These are phyloP conservation scores for Steinernema feltiae DNA, from an alignment of 1,140 invertebrate genomes.

Conservation along the genomic window DNA sequence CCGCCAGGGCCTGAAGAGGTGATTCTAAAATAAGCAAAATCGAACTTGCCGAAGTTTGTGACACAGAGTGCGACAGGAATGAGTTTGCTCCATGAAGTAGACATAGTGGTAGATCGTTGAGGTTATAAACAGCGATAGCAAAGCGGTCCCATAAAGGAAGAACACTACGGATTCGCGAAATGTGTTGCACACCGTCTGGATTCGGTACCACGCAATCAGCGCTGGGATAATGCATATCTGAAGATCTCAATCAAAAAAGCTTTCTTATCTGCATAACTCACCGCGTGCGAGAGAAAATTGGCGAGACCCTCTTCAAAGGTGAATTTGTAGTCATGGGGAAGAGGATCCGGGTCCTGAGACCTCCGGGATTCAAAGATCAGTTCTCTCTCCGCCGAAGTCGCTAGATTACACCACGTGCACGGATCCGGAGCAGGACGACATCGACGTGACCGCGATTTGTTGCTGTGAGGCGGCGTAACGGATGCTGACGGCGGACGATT, in stretches of 20 bases:
- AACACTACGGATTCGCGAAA: conserved; percentile 71
- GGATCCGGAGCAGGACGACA: background rate
- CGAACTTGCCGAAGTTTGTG: conserved; percentile 16
- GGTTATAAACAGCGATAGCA: conserved; percentile 76
- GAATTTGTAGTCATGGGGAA: background rate
- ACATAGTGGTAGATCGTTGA: conserved; percentile 82
- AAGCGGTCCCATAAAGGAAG: conserved; percentile 74
- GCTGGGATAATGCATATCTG: conserved; percentile 11
- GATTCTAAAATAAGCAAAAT: conserved; percentile 61
- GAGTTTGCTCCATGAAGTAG: conserved; percentile 65
- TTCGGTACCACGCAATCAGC: background rate
- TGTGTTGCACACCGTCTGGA: conserved; percentile 62
- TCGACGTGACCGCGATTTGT: background rate
- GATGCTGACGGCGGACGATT: background rate
- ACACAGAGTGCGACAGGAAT: conserved; percentile 39
- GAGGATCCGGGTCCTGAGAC: background rate
- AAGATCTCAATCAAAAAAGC: background rate
- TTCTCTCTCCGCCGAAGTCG: background rate
- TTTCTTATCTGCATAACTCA: background rate
- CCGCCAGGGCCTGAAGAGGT: conserved; percentile 71
- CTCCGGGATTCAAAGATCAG: background rate
- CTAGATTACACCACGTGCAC: background rate
- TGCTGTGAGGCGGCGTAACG: background rate
- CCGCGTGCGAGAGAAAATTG: background rate
- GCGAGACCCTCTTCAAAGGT: background rate